phyloP scores from a whole-genome alignment of 2,113 vertebrate species.

The Vanacampus margaritifer region DNA sequence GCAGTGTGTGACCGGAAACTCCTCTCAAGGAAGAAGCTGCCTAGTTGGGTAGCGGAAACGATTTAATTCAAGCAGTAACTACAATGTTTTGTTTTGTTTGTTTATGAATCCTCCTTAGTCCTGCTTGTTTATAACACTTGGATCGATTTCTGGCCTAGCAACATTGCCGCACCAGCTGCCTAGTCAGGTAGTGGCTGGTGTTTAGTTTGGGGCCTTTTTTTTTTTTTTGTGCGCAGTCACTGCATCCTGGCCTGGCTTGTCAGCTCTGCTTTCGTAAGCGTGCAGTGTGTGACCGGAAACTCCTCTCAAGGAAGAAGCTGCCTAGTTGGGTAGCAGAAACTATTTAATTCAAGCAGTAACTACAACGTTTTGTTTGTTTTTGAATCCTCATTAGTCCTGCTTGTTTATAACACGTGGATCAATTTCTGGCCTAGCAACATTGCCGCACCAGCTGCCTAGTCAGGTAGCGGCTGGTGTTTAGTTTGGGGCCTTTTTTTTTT shows the following conservation, averaged over 20 bases:
- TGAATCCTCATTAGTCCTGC: neutral
- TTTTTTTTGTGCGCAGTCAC: neutral
- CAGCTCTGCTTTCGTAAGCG: too few relatives aligned
- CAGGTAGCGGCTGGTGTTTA: conserved; percentile 36
- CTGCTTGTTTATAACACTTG: neutral
- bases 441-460: conserved; percentile 21
- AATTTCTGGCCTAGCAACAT: conserved; percentile 3
- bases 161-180: conserved; percentile 18
- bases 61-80: too few relatives aligned
- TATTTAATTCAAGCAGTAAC: too few relatives aligned
- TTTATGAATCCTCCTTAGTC: neutral
- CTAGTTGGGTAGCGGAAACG: too few relatives aligned
- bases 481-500: conserved; percentile 35
- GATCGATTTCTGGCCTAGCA: conserved; percentile 5
- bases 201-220: conserved; percentile 42
- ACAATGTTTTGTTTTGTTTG: neutral
- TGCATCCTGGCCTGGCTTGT: too few relatives aligned
- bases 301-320: too few relatives aligned
- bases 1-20: too few relatives aligned
- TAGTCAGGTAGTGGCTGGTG: conserved; percentile 30
- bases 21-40: too few relatives aligned
- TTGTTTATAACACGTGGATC: neutral
- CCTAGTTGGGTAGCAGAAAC: too few relatives aligned
- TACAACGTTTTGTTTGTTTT: neutral
- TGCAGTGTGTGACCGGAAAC: too few relatives aligned